Base-by-base conservation (phyloP, 2,888 invertebrate genomes). In the Nudaria mundana region DNA sequence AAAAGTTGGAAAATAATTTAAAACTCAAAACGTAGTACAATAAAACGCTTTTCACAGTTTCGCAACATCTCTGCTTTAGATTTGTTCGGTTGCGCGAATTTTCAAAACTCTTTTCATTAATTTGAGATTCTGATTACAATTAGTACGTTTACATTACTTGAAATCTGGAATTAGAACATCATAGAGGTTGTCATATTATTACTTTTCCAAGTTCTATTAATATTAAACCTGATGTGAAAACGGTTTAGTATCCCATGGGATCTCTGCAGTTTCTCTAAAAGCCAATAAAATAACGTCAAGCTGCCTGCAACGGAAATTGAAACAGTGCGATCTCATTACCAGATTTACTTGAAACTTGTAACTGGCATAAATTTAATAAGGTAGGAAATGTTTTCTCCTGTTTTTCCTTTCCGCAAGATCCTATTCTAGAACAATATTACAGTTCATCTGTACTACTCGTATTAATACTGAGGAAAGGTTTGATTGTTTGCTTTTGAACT, bases 21-120 rank as follows among this genome's bases (percentile, higher is more conserved):
- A 56, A 60, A 60, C 59, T 59, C 40, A 44, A 61, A 69, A 73
- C 47, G 41, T 49, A 50, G 59, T 59, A 73, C 74, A 74, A 52
- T 56, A 63, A 74, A 75, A 74, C 53, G 71, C 68, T 74, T 50
- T 74, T 67, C 66, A 66, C 44, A 69, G 63, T 58, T 66, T 55
- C 48, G 41, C 46, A 48, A 34, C 41, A 40, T 45, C 34, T 51
- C 46, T 33, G 44, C 40, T 10, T n/a, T n/a, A 25, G 23, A 41
- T 36, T 50, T 34, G 42, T 44, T 46, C 41, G 47, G 48, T 51
- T 32, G 38, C 26, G 18, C 33, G 48, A 49, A 50, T 45, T 39
- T 40, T 37, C 42, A 38, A 14, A 51, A n/a, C n/a, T n/a, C n/a
- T n/a, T n/a, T n/a, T n/a, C n/a, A n/a, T n/a, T n/a, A n/a, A n/a